Conservation (phyloP, 2,888 invertebrate genomes). For the Schizotus pectinicornis region DNA sequence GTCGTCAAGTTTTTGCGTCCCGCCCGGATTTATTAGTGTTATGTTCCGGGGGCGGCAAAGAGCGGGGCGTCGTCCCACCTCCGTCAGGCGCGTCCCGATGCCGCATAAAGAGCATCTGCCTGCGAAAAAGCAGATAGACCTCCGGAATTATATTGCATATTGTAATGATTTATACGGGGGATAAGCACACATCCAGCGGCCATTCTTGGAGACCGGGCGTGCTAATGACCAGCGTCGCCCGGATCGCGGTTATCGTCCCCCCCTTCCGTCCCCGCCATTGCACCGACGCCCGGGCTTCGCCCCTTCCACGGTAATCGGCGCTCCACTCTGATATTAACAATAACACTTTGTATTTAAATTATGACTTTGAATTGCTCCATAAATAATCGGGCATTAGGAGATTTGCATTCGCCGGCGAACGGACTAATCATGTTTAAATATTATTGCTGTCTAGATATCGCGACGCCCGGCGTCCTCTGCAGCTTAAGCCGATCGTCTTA, state of each 20-base stretch:
- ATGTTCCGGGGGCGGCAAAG: conserved; percentile 31
- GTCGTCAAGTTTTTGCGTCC: conserved; percentile 32
- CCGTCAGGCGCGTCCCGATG: conserved; percentile 29
- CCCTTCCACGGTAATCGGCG: conserved; percentile 50
- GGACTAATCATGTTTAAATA: conserved; percentile 57
- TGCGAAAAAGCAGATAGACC: conserved; percentile 59
- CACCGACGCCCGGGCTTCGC: conserved; percentile 33
- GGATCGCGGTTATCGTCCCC: conserved; percentile 55
- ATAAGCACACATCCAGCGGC: conserved; percentile 60
- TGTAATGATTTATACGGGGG: conserved; percentile 61
- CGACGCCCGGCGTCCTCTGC: conserved; percentile 16
- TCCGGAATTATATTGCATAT: conserved; percentile 62
- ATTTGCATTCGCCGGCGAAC: conserved; percentile 54
- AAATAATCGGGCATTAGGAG: conserved; percentile 60
- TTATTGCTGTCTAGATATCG: conserved; percentile 50
- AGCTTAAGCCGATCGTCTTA: conserved; percentile 31
- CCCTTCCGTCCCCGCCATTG: conserved; percentile 30
- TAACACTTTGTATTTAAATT: conserved; percentile 61
- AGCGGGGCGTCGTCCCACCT: conserved; percentile 13
- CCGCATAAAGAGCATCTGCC: conserved; percentile 59
- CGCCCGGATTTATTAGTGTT: conserved; percentile 42
- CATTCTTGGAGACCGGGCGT: conserved; percentile 60
- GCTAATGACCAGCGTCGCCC: conserved; percentile 59
- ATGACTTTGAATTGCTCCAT: conserved; percentile 60
- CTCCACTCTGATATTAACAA: conserved; percentile 60